Percentiles rank a stretch among this genome's conserved stretches.
phyloP scores from a whole-genome alignment of 1,140 invertebrate genomes.

The Bactericera cockerelli region DNA sequence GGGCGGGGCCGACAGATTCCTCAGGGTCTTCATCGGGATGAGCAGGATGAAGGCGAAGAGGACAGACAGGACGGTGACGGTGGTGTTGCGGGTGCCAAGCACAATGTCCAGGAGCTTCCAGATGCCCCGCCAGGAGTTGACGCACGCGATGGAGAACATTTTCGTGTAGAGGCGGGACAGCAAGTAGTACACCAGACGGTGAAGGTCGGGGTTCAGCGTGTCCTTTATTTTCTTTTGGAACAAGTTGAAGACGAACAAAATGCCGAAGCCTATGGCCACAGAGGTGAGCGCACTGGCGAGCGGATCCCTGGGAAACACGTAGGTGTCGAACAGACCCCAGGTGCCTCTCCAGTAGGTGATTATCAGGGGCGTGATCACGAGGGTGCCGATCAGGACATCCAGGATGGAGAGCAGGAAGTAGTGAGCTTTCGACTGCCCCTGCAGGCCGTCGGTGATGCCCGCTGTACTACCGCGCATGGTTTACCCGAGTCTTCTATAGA shows the following conservation, averaged over 20 bases:
- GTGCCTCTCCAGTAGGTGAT: slow-evolving; percentile 74
- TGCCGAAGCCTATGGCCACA: slow-evolving; percentile 45
- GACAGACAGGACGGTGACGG: slow-evolving; percentile 36
- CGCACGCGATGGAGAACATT: slow-evolving; percentile 56
- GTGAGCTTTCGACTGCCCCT: slow-evolving; percentile 30
- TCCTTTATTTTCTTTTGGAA: slow-evolving; percentile 44
- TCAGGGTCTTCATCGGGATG: slow-evolving; percentile 43
- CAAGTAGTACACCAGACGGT: slow-evolving; percentile 48
- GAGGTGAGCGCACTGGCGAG: slow-evolving; percentile 45
- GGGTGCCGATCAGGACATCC: slow-evolving; percentile 51
- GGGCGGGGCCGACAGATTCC: slow-evolving; percentile 67
- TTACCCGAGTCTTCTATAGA: slow-evolving; percentile 18
- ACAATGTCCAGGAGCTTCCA: slow-evolving; percentile 59
- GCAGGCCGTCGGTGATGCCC: slow-evolving; percentile 25
- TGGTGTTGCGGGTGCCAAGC: slow-evolving; percentile 33
- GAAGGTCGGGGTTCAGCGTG: slow-evolving; percentile 44
- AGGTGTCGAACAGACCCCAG: slow-evolving; percentile 59
- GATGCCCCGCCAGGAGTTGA: slow-evolving; percentile 68
- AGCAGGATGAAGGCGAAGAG: slow-evolving; percentile 41
- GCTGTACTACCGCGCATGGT: slow-evolving; percentile 26
- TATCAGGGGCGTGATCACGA: slow-evolving; percentile 57
- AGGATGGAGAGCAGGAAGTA: slow-evolving; percentile 39
- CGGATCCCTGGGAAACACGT: slow-evolving; percentile 42
- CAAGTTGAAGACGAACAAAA: slow-evolving; percentile 48
- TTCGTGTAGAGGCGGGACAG: slow-evolving; percentile 57